These are phyloP conservation scores for Neodon shergylaensis DNA, from an alignment of 2,113 vertebrate species.

Conservation along the genomic window DNA sequence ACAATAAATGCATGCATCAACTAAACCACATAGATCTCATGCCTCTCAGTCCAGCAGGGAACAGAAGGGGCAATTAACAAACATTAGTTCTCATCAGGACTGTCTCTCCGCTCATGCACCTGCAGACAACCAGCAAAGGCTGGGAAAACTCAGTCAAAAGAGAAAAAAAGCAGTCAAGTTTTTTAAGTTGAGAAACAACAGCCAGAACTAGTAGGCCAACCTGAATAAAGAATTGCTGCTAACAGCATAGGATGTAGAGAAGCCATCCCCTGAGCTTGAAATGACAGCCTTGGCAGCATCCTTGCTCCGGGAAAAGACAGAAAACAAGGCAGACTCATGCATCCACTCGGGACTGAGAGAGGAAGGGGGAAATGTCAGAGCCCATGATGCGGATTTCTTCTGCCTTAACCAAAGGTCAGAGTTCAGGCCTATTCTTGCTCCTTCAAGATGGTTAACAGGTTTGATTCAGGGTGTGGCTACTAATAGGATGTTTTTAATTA, in stretches of 20 bases:
- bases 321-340: neutral
- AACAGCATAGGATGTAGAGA: neutral
- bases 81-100: neutral
- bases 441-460: too few relatives aligned
- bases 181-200: neutral
- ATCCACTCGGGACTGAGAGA: neutral
- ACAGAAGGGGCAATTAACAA: neutral
- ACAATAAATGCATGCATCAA: neutral
- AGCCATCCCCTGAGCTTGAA: neutral
- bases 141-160: neutral
- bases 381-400: too few relatives aligned
- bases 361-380: too few relatives aligned
- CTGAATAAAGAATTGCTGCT: neutral
- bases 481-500: too few relatives aligned
- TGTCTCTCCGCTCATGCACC: neutral
- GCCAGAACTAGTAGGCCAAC: neutral
- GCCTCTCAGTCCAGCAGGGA: neutral
- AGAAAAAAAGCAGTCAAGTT: neutral
- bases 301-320: neutral
- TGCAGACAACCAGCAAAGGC: neutral
- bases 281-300: too few relatives aligned
- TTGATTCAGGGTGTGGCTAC: too few relatives aligned
- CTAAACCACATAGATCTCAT: neutral
- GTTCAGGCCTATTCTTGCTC: too few relatives aligned
- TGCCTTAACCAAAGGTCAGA: too few relatives aligned